Evolutionary conservation across 2,888 invertebrate species (phyloP).

Genomic region (Parnassius apollo): DNA sequence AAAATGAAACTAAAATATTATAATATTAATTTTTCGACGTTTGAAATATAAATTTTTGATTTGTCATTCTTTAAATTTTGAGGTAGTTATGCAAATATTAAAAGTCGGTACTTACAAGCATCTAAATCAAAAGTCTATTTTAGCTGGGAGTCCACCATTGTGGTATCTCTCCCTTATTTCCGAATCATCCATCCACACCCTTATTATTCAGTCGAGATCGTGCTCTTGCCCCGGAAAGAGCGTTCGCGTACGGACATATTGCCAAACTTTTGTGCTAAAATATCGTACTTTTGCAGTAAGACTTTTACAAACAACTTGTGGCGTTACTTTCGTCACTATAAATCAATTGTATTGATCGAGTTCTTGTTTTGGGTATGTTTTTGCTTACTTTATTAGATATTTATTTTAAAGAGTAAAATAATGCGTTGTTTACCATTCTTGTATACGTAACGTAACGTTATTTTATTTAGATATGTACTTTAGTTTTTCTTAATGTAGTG

Average conservation of each 20-base stretch:
- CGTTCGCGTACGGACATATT: constrained; percentile 25
- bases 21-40: not conserved
- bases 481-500: no score
- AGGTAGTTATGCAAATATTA: no score
- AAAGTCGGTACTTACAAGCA: not conserved
- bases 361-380: not conserved
- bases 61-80: not conserved
- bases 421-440: no score
- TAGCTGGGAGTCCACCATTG: constrained; percentile 5
- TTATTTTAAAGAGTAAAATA: no score
- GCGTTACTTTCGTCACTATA: constrained; percentile 6
- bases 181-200: constrained; percentile 32
- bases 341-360: not conserved
- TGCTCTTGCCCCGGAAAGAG: constrained; percentile 32
- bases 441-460: no score
- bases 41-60: not conserved
- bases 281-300: constrained; percentile 19
- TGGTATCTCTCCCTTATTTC: constrained; percentile 31
- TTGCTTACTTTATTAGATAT: not conserved
- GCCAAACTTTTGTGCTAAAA: constrained; percentile 26
- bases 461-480: no score
- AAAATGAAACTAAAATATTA: no score
- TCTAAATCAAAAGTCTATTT: constrained; percentile 6
- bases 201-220: constrained; percentile 34
- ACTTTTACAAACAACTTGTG: constrained; percentile 12